Evolutionary conservation across 2,113 vertebrate genomes (phyloP), one percentile per base, ranked within the genome.

Genomic region (Cyanoliseus patagonus): DNA sequence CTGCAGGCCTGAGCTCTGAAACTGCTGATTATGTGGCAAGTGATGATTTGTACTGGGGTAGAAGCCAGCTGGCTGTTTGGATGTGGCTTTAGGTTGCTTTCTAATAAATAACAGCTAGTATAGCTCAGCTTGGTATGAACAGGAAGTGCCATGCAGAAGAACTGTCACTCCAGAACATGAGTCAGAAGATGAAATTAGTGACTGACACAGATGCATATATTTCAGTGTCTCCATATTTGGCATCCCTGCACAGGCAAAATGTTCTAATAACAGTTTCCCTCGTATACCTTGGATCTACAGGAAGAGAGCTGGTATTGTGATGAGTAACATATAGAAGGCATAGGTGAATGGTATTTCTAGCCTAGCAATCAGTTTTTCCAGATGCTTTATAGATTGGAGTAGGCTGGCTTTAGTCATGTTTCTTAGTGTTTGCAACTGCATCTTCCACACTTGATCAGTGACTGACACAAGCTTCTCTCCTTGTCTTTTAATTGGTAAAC

Each of bases 171-270:
- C 46, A 74, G 46, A 96, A 67, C 49, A 39, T 81, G 92, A 94
- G 55, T 90, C 90, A 94, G 57, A 84, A 89, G 75, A 91, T 73
- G n/a, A 79, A 87, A 82, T 76, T 69, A 59, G 82, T 81, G 83
- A 64, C 64, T 94, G 82, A 83, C 82, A 83, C 67, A 92, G 59
- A 83, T 92, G 68, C 90, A 90, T 92, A 28, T 67, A 96, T 86
- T 92, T 92, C 79, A 88, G 0, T 83, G 92, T 80, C 83, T 95
- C 86, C 84, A 69, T 41, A 25, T 35, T 87, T 90, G 84, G 89
- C 81, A 83, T 83, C 68, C 57, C 35, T 70, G 63, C 64, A 59
- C 14, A 90, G 55, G 76, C 37, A 85, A 77, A 70, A 64, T 57
- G 53, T 74, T 86, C n/a, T 79, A 69, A 53, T 70, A 79, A 73